Conservation (phyloP, 2,888 invertebrate genomes). For the Orchestes rusci region DNA sequence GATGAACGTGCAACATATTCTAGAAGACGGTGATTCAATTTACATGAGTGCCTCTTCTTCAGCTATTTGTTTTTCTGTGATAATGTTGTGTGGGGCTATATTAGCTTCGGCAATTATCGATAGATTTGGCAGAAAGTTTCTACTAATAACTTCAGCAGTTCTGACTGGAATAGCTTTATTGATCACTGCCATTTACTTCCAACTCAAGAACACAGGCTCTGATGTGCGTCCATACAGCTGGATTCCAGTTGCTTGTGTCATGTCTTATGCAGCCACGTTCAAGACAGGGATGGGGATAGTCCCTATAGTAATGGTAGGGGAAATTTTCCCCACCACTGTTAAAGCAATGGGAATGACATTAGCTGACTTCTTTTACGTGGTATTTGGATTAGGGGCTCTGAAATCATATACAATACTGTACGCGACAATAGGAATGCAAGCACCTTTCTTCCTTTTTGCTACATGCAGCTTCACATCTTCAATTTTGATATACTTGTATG, state of each 20-base stretch:
- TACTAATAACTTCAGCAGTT: slow-evolving; percentile 36
- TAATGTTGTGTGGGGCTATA: slow-evolving; percentile 37
- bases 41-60: slow-evolving; percentile 34
- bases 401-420: too few relatives aligned
- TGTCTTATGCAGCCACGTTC: slow-evolving; percentile 38
- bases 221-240: slow-evolving; percentile 36
- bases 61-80: slow-evolving; percentile 38
- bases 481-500: too few relatives aligned
- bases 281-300: slow-evolving; percentile 40
- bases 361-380: slow-evolving; percentile 38
- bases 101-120: slow-evolving; percentile 37
- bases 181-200: slow-evolving; percentile 37
- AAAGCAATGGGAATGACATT: slow-evolving; percentile 42
- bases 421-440: too few relatives aligned
- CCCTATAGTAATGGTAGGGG: slow-evolving; percentile 40
- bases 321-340: slow-evolving; percentile 40
- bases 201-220: slow-evolving; percentile 32
- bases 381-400: too few relatives aligned
- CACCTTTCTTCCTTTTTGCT: too few relatives aligned
- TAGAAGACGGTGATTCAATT: slow-evolving; percentile 36
- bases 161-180: slow-evolving; percentile 37
- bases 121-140: slow-evolving; percentile 37
- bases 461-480: too few relatives aligned
- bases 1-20: slow-evolving; percentile 43
- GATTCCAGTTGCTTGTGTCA: slow-evolving; percentile 38